Conservation (phyloP, 1,140 invertebrate genomes). For the Anoplophora glabripennis region DNA sequence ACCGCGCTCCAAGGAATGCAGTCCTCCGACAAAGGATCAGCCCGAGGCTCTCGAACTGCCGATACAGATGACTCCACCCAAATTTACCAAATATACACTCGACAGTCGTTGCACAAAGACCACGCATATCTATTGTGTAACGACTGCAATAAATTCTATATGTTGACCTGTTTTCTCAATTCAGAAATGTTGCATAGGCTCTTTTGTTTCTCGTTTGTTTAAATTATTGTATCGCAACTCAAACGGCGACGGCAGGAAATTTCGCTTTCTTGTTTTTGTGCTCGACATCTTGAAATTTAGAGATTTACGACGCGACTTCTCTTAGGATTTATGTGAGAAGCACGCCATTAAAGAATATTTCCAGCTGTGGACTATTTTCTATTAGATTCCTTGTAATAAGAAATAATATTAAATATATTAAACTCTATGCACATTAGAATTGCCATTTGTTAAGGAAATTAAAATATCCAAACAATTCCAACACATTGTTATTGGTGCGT, state of each 20-base stretch:
- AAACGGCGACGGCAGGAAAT: neutral
- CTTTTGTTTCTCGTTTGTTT: slow-evolving; percentile 5
- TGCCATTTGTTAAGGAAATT: too few relatives aligned
- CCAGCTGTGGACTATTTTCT: too few relatives aligned
- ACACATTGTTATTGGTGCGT: too few relatives aligned
- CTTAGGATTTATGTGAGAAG: too few relatives aligned
- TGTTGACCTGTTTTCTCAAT: slow-evolving; percentile 6
- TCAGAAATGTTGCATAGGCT: neutral
- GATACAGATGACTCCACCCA: slow-evolving; percentile 14
- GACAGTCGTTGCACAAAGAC: neutral
- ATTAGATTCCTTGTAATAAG: too few relatives aligned
- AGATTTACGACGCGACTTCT: neutral
- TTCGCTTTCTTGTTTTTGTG: neutral
- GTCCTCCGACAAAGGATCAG: slow-evolving; percentile 22
- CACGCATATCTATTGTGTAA: slow-evolving; percentile 14
- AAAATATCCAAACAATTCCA: too few relatives aligned
- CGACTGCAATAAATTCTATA: slow-evolving; percentile 7
- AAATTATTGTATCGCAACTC: slow-evolving; percentile 10
- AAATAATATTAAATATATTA: too few relatives aligned
- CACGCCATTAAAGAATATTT: too few relatives aligned
- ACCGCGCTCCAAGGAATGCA: slow-evolving; percentile 20
- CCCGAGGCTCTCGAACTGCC: slow-evolving; percentile 8
- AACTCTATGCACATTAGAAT: too few relatives aligned
- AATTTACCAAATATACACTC: slow-evolving; percentile 10
- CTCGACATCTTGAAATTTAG: neutral